Percentiles rank a stretch among this genome's conserved stretches.
Conservation (phyloP, 2,888 invertebrate species). For the Ariolimax columbianus region DNA sequence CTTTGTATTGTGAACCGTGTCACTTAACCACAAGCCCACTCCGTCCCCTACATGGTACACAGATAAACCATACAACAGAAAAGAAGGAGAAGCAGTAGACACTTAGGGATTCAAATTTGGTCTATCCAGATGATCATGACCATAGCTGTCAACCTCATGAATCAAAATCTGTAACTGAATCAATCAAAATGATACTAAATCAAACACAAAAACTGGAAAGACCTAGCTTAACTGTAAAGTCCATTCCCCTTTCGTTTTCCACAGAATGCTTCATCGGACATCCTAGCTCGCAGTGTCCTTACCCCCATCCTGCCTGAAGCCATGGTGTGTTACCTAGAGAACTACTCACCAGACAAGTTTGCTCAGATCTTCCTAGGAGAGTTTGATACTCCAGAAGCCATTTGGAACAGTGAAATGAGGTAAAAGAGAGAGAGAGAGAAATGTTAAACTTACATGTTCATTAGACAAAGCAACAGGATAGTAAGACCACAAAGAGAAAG, state of each 20-base stretch:
- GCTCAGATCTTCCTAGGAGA: constrained; percentile 93
- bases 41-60: too few relatives aligned
- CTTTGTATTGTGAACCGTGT: too few relatives aligned
- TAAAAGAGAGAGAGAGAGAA: constrained; percentile 66
- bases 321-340: constrained; percentile 98
- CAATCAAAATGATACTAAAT: too few relatives aligned
- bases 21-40: too few relatives aligned
- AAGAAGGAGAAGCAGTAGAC: too few relatives aligned
- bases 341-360: constrained; percentile 98
- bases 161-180: too few relatives aligned
- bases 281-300: constrained; percentile 94
- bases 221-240: not conserved
- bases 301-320: constrained; percentile 97
- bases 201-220: too few relatives aligned
- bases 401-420: constrained; percentile 99
- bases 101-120: too few relatives aligned
- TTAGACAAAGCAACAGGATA: not conserved
- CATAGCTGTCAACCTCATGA: too few relatives aligned
- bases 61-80: too few relatives aligned
- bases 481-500: not conserved
- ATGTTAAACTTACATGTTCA: not conserved
- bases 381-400: constrained; percentile 99
- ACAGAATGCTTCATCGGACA: constrained; percentile 78
- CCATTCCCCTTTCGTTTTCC: not conserved
- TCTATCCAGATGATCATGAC: too few relatives aligned